Base-by-base conservation (phyloP, 2,888 invertebrate species). In the Netelia inedita region DNA sequence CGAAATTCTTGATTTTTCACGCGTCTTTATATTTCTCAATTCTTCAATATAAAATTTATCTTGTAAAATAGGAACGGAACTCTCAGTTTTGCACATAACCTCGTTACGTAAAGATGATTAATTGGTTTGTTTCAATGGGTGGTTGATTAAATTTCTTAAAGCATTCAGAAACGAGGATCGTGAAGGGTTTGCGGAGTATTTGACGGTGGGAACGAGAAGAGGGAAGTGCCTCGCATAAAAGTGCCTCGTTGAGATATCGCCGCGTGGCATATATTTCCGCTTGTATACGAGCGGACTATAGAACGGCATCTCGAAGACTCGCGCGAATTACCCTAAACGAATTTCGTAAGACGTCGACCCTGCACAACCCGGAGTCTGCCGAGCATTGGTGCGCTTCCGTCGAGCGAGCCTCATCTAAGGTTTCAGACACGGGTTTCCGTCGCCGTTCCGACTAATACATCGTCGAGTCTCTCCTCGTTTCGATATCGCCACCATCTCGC, bases 261-360 rank as follows among this genome's bases (percentile, higher is more conserved):
- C 14, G 14, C 46, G 46, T 14, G 46, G 1, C 3, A 8, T 11
- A 46, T 46, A 46, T 46, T 14, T 46, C 10, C 14, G 14, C 2
- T 2, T 46, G 46, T 46, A 11, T 46, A 46, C 46, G 14, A 35
- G 35, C 35, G 8, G 6, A 35, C 35, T 46, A 46, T 46, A 19
- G 21, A 57, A 9, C 57, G 16, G 57, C 19, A 57, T 66, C 65
- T 23, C 66, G 28, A 80, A 28, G 85, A 82, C 69, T 63, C 69
- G 87, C 72, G 80, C 87, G 88, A 87, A 89, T 89, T 88, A 86
- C 84, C 85, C 84, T 87, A 83, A 88, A 87, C 88, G 89, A 90
- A 90, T 91, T 89, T 91, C 88, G 89, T 88, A 90, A 90, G 91
- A 91, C 88, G 87, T 90, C 89, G 82, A 85, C 72, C 85, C 78